These are phyloP conservation scores for Heterohyrax brucei DNA, from an alignment of 2,797 vertebrate species.

Conservation along the genomic window DNA sequence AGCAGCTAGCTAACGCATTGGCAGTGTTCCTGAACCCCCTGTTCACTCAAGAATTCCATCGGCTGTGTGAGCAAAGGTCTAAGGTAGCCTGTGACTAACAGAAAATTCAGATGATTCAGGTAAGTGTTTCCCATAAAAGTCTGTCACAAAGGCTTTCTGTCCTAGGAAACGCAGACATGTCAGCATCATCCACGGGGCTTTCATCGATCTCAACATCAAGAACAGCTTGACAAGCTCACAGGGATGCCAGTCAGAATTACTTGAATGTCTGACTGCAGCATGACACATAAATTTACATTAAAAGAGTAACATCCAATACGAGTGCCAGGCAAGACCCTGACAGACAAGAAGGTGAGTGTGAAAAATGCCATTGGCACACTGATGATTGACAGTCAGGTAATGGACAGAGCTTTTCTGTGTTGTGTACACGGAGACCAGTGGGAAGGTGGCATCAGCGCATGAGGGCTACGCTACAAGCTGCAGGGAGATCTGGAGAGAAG, in stretches of 20 bases:
- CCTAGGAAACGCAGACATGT: neutral
- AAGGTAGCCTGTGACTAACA: neutral
- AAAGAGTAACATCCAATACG: neutral
- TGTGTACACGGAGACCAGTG: neutral
- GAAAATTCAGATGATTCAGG: neutral
- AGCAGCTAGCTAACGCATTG: neutral
- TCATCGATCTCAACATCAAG: neutral
- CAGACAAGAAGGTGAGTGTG: neutral
- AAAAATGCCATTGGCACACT: neutral
- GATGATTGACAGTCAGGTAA: neutral
- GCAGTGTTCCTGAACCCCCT: neutral
- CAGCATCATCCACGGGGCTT: neutral
- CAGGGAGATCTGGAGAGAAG: neutral
- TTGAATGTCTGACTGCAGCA: neutral
- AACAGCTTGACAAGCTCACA: neutral
- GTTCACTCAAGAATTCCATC: neutral
- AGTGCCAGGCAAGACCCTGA: neutral
- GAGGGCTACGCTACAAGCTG: too few species aligned
- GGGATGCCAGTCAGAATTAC: neutral
- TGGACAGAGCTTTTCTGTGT: neutral
- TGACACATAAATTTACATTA: neutral
- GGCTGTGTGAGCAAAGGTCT: neutral
- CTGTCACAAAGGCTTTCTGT: neutral
- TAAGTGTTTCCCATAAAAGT: neutral
- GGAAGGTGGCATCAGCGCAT: accelerated